Conservation (phyloP, 2,888 invertebrate species). For the Teinopalpus imperialis region DNA sequence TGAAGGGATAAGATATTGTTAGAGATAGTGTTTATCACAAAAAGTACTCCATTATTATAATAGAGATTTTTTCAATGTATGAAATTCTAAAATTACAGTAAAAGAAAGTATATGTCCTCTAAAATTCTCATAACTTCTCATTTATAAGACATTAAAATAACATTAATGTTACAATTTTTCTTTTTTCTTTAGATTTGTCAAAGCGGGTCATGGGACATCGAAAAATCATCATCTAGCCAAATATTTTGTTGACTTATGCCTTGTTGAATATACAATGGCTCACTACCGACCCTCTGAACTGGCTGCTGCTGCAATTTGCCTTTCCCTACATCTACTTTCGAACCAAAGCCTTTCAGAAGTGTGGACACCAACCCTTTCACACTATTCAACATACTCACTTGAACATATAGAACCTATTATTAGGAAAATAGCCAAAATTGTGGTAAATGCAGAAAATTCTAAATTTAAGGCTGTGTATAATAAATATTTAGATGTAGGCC, state of each 20-base stretch:
- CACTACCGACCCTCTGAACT: slow-evolving; percentile 91
- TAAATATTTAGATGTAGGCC: slow-evolving; percentile 83
- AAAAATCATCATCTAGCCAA: slow-evolving; percentile 91
- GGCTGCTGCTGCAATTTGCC: slow-evolving; percentile 90
- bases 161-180: not conserved
- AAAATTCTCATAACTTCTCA: no score
- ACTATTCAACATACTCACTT: slow-evolving; percentile 89
- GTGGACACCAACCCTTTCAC: slow-evolving; percentile 89
- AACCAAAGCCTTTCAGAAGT: slow-evolving; percentile 67
- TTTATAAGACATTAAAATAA: no score
- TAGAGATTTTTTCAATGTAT: no score
- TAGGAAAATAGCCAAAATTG: slow-evolving; percentile 85
- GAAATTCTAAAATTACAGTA: no score
- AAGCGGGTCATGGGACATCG: slow-evolving; percentile 81
- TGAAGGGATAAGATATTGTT: no score
- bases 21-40: no score
- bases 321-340: slow-evolving; percentile 83
- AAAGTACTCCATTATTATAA: no score
- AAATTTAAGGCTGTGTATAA: slow-evolving; percentile 87
- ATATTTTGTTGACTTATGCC: slow-evolving; percentile 93
- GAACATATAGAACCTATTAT: slow-evolving; percentile 86
- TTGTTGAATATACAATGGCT: slow-evolving; percentile 90
- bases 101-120: no score
- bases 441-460: slow-evolving; percentile 85
- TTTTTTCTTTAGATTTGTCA: slow-evolving; percentile 74